phyloP scores from a whole-genome alignment of 1,140 invertebrate species.

The Rhyacophila brunnea region DNA sequence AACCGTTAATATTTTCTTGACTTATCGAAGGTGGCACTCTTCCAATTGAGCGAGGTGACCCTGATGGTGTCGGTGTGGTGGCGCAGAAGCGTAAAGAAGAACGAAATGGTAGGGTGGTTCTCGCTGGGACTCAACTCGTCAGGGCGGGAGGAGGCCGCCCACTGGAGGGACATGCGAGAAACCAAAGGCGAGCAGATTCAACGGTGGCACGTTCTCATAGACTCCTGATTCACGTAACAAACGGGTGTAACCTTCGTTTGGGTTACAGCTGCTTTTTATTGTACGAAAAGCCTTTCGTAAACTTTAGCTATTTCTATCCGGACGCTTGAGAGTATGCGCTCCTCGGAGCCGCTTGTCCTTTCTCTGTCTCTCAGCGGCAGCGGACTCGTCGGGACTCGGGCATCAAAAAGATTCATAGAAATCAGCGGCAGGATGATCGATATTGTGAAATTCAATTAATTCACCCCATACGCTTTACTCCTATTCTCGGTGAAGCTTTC shows the following conservation, averaged over 20 bases:
- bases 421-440: neutral
- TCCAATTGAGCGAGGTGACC: conserved; percentile 93
- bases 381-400: neutral
- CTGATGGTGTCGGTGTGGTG: conserved; percentile 93
- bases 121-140: conserved; percentile 88
- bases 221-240: conserved; percentile 46
- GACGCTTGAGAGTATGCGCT: conserved; percentile 28
- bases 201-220: conserved; percentile 52
- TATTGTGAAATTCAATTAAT: neutral
- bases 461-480: neutral
- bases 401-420: neutral
- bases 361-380: conserved; percentile 12
- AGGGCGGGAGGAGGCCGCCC: conserved; percentile 86
- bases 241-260: conserved; percentile 25
- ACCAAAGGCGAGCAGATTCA: conserved; percentile 53
- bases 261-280: conserved; percentile 31
- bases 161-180: conserved; percentile 89
- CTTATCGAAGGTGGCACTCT: conserved; percentile 76
- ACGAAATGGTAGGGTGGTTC: conserved; percentile 96
- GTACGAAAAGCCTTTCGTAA: conserved; percentile 25
- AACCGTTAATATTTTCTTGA: too few species aligned
- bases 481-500: neutral
- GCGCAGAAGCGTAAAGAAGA: conserved; percentile 86
- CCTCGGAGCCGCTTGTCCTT: conserved; percentile 7
- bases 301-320: conserved; percentile 34